Conservation (phyloP, 2,888 invertebrate species). For the Agapetus fuscipes region DNA sequence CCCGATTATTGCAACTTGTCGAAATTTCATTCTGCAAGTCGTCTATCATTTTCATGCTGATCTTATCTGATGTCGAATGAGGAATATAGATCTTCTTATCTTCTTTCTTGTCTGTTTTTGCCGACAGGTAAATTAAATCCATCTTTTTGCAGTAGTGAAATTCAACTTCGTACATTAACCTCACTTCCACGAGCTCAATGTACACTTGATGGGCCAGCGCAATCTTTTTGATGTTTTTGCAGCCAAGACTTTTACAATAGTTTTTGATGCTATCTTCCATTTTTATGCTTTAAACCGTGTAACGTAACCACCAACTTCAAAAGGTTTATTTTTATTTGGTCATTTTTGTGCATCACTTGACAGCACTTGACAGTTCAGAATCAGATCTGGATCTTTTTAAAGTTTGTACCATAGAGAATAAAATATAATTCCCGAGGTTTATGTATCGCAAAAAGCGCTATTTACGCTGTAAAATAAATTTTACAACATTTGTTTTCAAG, state of each 20-base stretch:
- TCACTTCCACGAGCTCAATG: constrained; percentile 37
- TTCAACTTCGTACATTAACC: constrained; percentile 41
- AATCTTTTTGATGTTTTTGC: constrained; percentile 34
- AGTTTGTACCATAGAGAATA: no score
- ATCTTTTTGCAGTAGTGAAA: constrained; percentile 40
- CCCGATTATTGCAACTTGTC: constrained; percentile 26
- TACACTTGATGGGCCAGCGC: constrained; percentile 37
- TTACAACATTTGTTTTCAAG: no score
- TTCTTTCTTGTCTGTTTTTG: constrained; percentile 32
- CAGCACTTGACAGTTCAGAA: no score
- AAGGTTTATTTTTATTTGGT: no score
- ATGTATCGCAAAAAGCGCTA: no score
- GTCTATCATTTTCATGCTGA: constrained; percentile 33
- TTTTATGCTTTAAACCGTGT: no score
- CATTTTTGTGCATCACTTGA: no score
- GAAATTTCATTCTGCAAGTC: constrained; percentile 39
- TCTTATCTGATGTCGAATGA: constrained; percentile 28
- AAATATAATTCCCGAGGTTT: no score
- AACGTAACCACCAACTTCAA: no score
- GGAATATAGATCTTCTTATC: constrained; percentile 40
- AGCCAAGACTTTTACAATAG: constrained; percentile 39
- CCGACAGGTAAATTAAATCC: constrained; percentile 35
- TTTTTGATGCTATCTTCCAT: constrained; percentile 37
- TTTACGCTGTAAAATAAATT: no score
- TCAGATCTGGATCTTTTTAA: no score